Evolutionary conservation across 2,113 vertebrate species (phyloP).

Genomic region (Prochilodus magdalenae): DNA sequence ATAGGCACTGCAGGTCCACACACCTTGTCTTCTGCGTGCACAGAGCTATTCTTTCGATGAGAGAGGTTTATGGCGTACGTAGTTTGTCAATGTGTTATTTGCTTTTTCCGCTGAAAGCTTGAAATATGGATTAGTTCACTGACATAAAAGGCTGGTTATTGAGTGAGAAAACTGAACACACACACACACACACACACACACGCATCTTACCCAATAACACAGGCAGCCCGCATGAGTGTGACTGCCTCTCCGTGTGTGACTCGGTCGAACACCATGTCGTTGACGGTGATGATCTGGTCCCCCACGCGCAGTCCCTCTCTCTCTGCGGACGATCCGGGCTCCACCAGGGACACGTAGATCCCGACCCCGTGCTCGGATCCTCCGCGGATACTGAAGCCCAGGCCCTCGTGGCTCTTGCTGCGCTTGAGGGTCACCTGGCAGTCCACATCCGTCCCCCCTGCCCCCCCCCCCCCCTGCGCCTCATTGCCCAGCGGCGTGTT

Average conservation of each 20-base stretch:
- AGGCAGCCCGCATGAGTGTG: too few relatives aligned
- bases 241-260: conserved; percentile 91
- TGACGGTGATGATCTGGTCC: conserved; percentile 91
- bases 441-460: conserved; percentile 75
- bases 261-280: conserved; percentile 83
- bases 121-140: too few relatives aligned
- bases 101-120: too few relatives aligned
- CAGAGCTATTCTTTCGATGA: too few relatives aligned
- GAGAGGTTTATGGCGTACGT: too few relatives aligned
- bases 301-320: conserved; percentile 89
- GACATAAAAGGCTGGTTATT: too few relatives aligned
- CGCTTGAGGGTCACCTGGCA: conserved; percentile 85
- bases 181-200: conserved; percentile 28
- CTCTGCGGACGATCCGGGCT: conserved; percentile 89
- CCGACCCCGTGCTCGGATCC: conserved; percentile 93
- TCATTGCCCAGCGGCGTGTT: conserved; percentile 50
- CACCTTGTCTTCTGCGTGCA: too few relatives aligned
- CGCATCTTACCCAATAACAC: too few relatives aligned
- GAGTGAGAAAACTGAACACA: too few relatives aligned
- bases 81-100: too few relatives aligned
- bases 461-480: conserved; percentile 68
- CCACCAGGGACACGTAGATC: conserved; percentile 93
- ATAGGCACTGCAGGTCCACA: too few relatives aligned
- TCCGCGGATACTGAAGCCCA: conserved; percentile 95
- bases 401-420: conserved; percentile 86